Evolutionary conservation across 2,113 vertebrate genomes (phyloP), one percentile per base, ranked within the genome.

Genomic region (Ptilorrhoa leucosticta): DNA sequence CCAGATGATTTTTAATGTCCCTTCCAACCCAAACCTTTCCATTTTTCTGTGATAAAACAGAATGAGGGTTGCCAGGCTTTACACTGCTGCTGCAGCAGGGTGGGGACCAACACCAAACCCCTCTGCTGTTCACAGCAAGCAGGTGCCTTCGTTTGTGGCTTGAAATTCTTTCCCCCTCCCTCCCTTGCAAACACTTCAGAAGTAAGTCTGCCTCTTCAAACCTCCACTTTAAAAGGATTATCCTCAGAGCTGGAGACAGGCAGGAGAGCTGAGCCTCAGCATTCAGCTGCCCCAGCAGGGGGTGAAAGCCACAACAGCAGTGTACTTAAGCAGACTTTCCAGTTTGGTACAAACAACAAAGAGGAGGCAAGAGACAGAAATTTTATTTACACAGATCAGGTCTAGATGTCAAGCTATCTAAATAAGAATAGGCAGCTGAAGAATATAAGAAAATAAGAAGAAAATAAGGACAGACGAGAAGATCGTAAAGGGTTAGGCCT

Each of bases 21-120:
- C n/a, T 45, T 26, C 24, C n/a, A 53, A 14, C 10, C 23, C 51
- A 3, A 58, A 22, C 18, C 45, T 18, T 45, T 14, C 28, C 20
- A 24, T 6, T 3, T 22, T 19, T 54, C 47, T 9, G 1, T 33
- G 44, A 27, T 27, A 15, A 66, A 73, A 24, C 0, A 58, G n/a
- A 70, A 11, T 0, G 1, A 54, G 30, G 1, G 0, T 5, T 84
- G 27, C 23, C 28, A 61, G 0, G 1, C 5, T 68, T 4, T 18
- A 4, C 2, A 1, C 10, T 18, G 57, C 35, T 63, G 31, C 68
- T 75, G 51, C 44, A 66, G 31, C 26, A 24, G 26, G 47, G 24
- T 22, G 47, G 42, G 61, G 26, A 53, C 14, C 20, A 69, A 2
- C 1, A 3, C 31, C 40, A 73, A 50, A 64, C 16, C 21, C 26